These are phyloP conservation scores for Spodoptera litura DNA, from an alignment of 1,140 invertebrate species.

Conservation along the genomic window DNA sequence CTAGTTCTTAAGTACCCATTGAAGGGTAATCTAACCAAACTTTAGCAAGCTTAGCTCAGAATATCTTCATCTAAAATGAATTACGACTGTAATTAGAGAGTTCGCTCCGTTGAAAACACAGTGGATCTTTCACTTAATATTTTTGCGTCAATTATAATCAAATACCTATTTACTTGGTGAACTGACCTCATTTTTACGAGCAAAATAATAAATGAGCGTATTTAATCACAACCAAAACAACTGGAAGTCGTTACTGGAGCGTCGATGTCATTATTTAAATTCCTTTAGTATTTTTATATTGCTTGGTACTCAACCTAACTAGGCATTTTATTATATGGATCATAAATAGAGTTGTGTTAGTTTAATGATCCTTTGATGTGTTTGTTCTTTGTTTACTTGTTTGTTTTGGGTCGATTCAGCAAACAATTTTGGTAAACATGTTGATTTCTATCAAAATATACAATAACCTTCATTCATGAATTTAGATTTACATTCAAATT, in stretches of 20 bases:
- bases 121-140: neutral
- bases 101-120: no score
- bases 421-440: no score
- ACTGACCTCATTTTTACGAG: slow-evolving; percentile 40
- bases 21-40: no score
- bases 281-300: slow-evolving; percentile 13
- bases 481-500: no score
- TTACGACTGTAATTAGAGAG: no score
- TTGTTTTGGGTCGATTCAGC: neutral
- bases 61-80: no score
- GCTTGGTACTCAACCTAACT: neutral
- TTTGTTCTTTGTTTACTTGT: neutral
- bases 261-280: slow-evolving; percentile 35
- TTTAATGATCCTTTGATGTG: slow-evolving; percentile 2
- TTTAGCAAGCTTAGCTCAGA: no score
- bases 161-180: slow-evolving; percentile 36
- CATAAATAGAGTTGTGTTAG: neutral
- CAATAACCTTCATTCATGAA: no score
- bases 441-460: no score
- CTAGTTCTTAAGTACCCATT: no score
- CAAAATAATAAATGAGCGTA: slow-evolving; percentile 34
- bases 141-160: slow-evolving; percentile 14
- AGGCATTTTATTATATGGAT: slow-evolving; percentile 4
- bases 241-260: slow-evolving; percentile 31
- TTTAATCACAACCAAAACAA: slow-evolving; percentile 42